Base-by-base conservation (phyloP, 2,797 vertebrate species). In the Micromesistius poutassou region DNA sequence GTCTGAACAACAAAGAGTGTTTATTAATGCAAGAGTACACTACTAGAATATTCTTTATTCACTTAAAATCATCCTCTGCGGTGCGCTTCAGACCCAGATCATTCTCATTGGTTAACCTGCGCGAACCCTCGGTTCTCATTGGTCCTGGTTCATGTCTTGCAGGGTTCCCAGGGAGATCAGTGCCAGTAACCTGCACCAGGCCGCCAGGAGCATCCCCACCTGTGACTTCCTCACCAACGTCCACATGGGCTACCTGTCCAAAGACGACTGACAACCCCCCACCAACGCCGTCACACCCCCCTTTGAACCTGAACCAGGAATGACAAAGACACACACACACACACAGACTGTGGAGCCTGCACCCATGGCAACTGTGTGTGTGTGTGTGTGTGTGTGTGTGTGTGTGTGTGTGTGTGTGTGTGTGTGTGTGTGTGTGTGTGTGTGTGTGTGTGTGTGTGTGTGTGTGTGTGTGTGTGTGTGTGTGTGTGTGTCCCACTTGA, bases 221-320 rank as follows among this genome's bases (percentile, higher is more conserved):
- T 96, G 97, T 86, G 98, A 99, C 93, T 99, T 99, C 90, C 96
- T 99, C 84, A 97, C 97, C 81, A 99, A 98, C 92, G 92, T 95
- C 78, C 95, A 98, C 92, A 97, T 99, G 98, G 98, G 97, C 76
- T 93, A 94, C 86, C 79, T 96, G 89, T 88, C 93, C 30, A 95
- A 96, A 86, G 95, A 98, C 36, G 88, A 89, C 83, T 91, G 87
- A 90, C 73, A 68, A 33, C 1, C 55, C 68, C 68, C 66, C 10
- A 9, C 25, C 31, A n/a, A 72, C 70, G 5, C 76, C 81, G 78
- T 70, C 74, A 30, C 19, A 22, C 62, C 36, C 9, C 79, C 75
- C 73, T 68, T 28, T 28, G 28, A 8, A 62, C 55, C 2, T 62
- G 1, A 22, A 55, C 16, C 46, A 19, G 46, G 55, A 62, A 25